Evolutionary conservation across 2,888 invertebrate genomes (phyloP).

Genomic region (Gandaritis pyraliata): DNA sequence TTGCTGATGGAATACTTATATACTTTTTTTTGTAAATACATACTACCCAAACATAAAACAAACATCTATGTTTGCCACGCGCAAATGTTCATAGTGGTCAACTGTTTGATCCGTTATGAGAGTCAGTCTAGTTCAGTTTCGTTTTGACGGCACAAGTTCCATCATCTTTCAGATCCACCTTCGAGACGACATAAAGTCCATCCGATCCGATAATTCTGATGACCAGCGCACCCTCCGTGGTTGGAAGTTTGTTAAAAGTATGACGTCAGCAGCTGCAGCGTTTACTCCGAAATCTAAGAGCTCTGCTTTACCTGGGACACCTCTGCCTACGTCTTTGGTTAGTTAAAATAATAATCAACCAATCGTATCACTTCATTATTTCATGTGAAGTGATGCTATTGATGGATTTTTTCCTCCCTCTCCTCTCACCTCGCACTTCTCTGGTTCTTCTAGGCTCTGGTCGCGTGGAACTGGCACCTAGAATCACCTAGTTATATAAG

Average conservation of each 20-base stretch:
- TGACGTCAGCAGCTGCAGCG: conserved; percentile 66
- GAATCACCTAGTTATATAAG: no score
- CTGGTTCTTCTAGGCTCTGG: no score
- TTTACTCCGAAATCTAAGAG: conserved; percentile 57
- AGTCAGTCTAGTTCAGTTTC: no score
- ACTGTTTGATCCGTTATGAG: no score
- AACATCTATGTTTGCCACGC: no score
- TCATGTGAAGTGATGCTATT: neutral
- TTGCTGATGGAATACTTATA: no score
- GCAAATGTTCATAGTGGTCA: no score
- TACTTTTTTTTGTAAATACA: no score
- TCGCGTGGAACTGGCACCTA: no score
- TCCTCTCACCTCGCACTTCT: no score
- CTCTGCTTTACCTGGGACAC: conserved; percentile 63
- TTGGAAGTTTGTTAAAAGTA: conserved; percentile 66
- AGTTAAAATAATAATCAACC: neutral
- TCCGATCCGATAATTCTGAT: conserved; percentile 60
- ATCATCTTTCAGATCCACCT: conserved; percentile 60
- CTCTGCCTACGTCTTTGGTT: conserved; percentile 67
- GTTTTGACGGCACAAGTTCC: no score
- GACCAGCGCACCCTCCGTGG: conserved; percentile 52
- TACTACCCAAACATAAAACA: no score
- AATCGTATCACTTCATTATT: neutral
- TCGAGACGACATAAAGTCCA: conserved; percentile 67
- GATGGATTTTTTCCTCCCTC: neutral